phyloP scores from a whole-genome alignment of 1,140 invertebrate genomes.

The Stratiolaelaps scimitus region DNA sequence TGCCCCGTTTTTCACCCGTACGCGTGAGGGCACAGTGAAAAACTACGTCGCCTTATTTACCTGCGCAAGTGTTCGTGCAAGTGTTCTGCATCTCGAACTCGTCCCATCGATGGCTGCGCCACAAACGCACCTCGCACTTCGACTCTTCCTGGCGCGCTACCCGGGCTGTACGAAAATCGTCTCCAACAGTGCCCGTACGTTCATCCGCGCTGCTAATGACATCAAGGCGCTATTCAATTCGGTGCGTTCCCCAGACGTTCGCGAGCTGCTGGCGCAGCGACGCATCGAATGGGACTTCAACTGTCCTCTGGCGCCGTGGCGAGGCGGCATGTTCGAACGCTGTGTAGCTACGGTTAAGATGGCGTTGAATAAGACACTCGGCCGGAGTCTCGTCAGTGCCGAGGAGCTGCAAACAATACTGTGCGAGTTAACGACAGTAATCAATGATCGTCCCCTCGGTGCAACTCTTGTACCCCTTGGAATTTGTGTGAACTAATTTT shows the following conservation, averaged over 20 bases:
- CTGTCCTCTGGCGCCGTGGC: slow-evolving; percentile 4
- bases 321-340: slow-evolving; percentile 29
- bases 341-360: slow-evolving; percentile 19
- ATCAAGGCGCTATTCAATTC: slow-evolving; percentile 25
- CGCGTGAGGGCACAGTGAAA: neutral
- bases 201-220: slow-evolving; percentile 27
- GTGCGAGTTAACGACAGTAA: neutral
- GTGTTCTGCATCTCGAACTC: neutral
- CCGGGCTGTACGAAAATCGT: neutral
- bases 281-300: slow-evolving; percentile 26
- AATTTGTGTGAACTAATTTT: neutral
- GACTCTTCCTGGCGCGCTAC: neutral
- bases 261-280: neutral
- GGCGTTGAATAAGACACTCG: neutral
- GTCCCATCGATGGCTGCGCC: slow-evolving; percentile 6
- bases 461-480: slow-evolving; percentile 1
- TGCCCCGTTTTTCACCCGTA: neutral
- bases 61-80: neutral
- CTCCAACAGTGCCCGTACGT: slow-evolving; percentile 28
- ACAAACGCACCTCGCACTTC: neutral
- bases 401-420: no score
- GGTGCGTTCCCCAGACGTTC: neutral
- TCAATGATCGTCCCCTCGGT: neutral
- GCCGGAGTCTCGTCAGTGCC: no score
- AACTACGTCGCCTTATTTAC: neutral